phyloP scores from a whole-genome alignment of 2,888 invertebrate species.

The Exocentrus adspersus region DNA sequence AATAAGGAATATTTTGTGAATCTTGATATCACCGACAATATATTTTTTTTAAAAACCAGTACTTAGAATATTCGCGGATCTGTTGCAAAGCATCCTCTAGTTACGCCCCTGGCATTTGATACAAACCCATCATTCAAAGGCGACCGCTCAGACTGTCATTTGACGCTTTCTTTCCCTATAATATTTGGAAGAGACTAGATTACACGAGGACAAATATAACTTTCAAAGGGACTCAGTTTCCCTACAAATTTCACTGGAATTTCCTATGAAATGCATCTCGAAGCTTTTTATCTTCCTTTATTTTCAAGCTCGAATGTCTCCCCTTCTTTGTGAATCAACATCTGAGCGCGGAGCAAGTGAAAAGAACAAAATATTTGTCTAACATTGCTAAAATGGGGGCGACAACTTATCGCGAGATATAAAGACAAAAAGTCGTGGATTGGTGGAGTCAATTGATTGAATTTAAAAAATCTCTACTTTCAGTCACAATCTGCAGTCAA shows the following conservation, averaged over 20 bases:
- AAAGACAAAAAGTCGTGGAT: too few relatives aligned
- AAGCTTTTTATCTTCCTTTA: conserved; percentile 5
- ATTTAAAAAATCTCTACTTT: too few relatives aligned
- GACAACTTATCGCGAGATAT: neutral
- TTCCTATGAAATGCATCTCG: conserved; percentile 12
- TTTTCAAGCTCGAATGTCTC: conserved; percentile 5
- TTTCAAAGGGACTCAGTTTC: conserved; percentile 18
- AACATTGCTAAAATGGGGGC: neutral
- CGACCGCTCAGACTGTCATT: conserved; percentile 12
- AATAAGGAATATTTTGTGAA: too few relatives aligned
- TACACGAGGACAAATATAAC: conserved; percentile 10
- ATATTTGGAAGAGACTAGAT: conserved; percentile 14
- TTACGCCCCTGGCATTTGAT: conserved; percentile 4
- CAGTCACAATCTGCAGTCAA: too few relatives aligned
- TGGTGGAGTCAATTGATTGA: too few relatives aligned
- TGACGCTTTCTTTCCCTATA: conserved; percentile 12
- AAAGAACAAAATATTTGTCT: conserved; percentile 7
- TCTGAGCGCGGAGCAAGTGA: neutral
- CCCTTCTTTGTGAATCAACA: conserved; percentile 1
- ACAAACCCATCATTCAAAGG: conserved; percentile 14
- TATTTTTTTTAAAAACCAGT: too few relatives aligned
- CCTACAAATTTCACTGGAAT: conserved; percentile 3
- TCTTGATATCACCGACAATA: too few relatives aligned
- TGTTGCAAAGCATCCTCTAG: too few relatives aligned
- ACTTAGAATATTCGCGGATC: too few relatives aligned